Base-by-base conservation (phyloP, 1,140 invertebrate genomes). In the Trichonephila clavipes region DNA sequence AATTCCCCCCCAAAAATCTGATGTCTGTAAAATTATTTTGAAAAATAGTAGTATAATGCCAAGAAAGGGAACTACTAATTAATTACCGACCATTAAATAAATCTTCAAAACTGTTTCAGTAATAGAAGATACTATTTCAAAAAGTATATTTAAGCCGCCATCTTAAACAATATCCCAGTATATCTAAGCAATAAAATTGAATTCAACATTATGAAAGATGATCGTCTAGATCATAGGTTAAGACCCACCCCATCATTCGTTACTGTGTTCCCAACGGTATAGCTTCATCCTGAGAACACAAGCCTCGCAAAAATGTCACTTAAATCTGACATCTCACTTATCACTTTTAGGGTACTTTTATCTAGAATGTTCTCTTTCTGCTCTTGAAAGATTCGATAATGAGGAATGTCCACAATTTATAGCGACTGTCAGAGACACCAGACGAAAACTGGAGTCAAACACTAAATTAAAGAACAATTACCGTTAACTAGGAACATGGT, bases 291-390 rank as follows among this genome's bases (percentile, higher is more conserved):
- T 72, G n/a, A 19, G 44, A 72, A 28, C 34, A 89, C 58, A n/a
- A 58, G 21, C 66, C 64, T 72, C 69, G 66, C 66, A 72, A 77
- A 66, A 72, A 77, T 77, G 88, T 77, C 88, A 89, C 44, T 89
- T 89, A 89, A 89, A 89, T 77, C 64, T 77, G 88, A 89, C 88
- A 89, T 69, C 64, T 59, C n/a, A 89, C 88, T 89, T 89, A 89
- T 89, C 88, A 89, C 40, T 44, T 28, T 58, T 72, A n/a, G 40
- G n/a, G 14, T 77, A 51, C 66, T 89, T 58, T 77, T 72, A 62
- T 88, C 59, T n/a, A 44, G 24, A 66, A 24, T 34, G 28, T 28
- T 72, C 64, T 72, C 66, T 89, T 89, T 89, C 88, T 89, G 88
- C 14, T 89, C 34, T 72, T 89, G 88, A 89, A 72, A 69, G 64